These are phyloP conservation scores for Galaxias olidus DNA, from an alignment of 2,797 vertebrate genomes.

Conservation along the genomic window DNA sequence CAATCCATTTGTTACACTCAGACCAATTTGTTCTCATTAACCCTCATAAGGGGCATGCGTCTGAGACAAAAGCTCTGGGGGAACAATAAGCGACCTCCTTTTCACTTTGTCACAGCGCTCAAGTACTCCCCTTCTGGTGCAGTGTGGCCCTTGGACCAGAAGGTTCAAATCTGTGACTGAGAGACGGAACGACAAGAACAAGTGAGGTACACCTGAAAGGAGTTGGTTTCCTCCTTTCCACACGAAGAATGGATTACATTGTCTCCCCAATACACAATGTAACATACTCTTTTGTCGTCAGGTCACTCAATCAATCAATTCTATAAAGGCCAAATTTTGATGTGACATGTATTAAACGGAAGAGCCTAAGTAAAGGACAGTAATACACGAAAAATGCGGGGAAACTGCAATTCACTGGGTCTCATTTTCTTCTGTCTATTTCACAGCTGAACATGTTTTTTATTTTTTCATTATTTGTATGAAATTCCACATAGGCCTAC, in stretches of 20 bases:
- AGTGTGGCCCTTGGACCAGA: conserved; percentile 69
- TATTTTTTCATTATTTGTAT: too few species aligned
- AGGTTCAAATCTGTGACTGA: conserved; percentile 68
- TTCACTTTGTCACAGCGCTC: conserved; percentile 69
- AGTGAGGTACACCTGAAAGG: conserved; percentile 73
- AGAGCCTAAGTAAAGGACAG: background rate
- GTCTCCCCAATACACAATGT: conserved; percentile 62
- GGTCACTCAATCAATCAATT: conserved; percentile 73
- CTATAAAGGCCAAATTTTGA: background rate
- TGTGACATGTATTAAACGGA: background rate
- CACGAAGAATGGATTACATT: conserved; percentile 59
- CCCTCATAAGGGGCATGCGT: conserved; percentile 87
- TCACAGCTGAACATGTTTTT: too few species aligned
- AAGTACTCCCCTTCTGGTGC: conserved; percentile 75
- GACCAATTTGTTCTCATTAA: conserved; percentile 96
- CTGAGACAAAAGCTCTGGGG: conserved; percentile 82
- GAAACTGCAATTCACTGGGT: too few species aligned
- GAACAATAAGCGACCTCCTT: conserved; percentile 80
- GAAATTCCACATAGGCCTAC: too few species aligned
- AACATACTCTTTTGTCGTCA: conserved; percentile 50
- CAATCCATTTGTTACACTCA: conserved; percentile 87
- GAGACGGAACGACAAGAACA: conserved; percentile 56
- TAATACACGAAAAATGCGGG: background rate
- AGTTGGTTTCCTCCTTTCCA: conserved; percentile 56
- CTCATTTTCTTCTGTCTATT: too few species aligned